Base-by-base conservation (phyloP, 2,888 invertebrate genomes). In the Heteromyza rotundicornis region DNA sequence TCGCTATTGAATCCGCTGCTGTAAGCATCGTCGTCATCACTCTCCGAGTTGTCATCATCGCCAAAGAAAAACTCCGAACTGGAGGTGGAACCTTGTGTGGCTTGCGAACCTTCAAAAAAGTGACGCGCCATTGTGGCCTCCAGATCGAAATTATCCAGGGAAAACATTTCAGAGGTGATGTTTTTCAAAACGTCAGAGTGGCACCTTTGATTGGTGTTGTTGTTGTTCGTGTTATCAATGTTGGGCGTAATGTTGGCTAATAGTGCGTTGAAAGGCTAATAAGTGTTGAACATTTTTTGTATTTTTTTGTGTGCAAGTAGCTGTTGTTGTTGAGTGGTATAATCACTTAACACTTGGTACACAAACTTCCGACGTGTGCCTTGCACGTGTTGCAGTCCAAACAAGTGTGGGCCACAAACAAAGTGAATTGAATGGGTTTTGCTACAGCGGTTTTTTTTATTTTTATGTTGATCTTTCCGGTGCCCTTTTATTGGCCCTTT, bases 1-100 rank as follows among this genome's bases (percentile, higher is more conserved):
- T 94, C 93, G 80, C 93, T 93, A 65, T 90, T 90, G 78, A 91
- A 92, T 65, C 89, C 86, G 71, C 88, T 89, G 59, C 91, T 90
- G 23, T 80, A 80, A 40, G 87, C 87, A 79, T 89, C 89, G 67
- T 86, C 88, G 72, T 84, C 79, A 14, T 74, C 74, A 59, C 75
- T 75, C 60, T 78, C 80, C 22, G 80, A 81, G 59, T 80, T 89
- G 52, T 82, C 81, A 62, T 82, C 82, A 36, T 82, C 82, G 80
- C 86, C 78, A n/a, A 91, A 84, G 75, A 91, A 85, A 77, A 92
- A 92, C 12, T 82, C 82, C 68, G 87, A 87, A 60, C 87, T 87
- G 67, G 87, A 87, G 55, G 86, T 86, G 17, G 88, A 88, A 1
- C 90, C 88, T 57, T 89, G 87, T 40, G 85, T 88, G 69, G 83